These are phyloP conservation scores for Australoheros facetus DNA, from an alignment of 2,797 vertebrate genomes.

Conservation along the genomic window DNA sequence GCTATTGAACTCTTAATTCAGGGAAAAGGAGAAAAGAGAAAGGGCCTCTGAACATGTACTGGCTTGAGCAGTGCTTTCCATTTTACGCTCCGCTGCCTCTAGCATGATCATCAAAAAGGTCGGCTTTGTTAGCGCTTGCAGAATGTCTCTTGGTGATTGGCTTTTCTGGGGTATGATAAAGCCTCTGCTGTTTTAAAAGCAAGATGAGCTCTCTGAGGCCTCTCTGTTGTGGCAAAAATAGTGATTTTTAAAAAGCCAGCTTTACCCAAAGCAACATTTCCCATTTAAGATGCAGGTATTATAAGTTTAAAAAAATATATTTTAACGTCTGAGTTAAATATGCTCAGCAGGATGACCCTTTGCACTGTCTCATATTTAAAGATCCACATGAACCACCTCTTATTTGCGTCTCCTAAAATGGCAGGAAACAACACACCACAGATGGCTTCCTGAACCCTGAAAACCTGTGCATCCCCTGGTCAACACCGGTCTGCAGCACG, in stretches of 20 bases:
- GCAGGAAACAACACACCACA: constrained; percentile 12
- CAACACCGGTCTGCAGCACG: constrained; percentile 28
- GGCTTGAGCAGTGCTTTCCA: not conserved
- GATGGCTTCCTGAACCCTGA: not conserved
- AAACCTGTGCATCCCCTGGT: not conserved
- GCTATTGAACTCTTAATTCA: constrained; percentile 33
- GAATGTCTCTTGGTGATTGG: not conserved
- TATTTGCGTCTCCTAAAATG: constrained; percentile 1
- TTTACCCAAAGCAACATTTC: constrained; percentile 7
- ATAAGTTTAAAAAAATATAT: not conserved
- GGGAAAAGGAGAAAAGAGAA: constrained; percentile 14
- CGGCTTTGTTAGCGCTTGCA: constrained; percentile 4
- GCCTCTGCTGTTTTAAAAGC: constrained; percentile 21
- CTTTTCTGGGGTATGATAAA: constrained; percentile 4
- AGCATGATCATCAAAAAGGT: constrained; percentile 6
- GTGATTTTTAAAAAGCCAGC: constrained; percentile 14
- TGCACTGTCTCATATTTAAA: not conserved
- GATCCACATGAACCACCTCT: constrained; percentile 6
- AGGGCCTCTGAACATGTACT: not conserved
- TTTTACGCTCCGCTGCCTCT: not conserved
- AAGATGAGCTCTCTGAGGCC: constrained; percentile 23
- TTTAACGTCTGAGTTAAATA: not conserved
- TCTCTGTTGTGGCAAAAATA: constrained; percentile 15
- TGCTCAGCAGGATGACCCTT: not conserved
- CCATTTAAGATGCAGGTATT: not conserved